These are phyloP conservation scores for Pelecanoides urinatrix DNA, from an alignment of 2,113 vertebrate species.

Conservation along the genomic window DNA sequence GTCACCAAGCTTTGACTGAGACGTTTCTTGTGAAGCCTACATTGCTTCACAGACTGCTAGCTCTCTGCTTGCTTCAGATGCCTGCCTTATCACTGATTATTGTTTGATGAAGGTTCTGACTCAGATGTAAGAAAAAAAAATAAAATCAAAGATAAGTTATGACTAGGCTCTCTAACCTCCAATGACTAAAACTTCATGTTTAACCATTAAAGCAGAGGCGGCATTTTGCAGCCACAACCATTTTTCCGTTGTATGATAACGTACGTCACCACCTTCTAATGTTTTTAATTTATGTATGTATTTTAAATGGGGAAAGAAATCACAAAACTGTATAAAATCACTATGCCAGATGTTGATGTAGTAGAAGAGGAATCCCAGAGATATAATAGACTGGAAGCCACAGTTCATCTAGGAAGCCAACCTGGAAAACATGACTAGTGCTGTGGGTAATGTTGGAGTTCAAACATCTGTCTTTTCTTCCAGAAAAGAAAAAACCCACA, in stretches of 20 bases:
- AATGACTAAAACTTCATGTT: neutral
- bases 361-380: slow-evolving; percentile 19
- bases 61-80: neutral
- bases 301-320: neutral
- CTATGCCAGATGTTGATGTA: slow-evolving; percentile 17
- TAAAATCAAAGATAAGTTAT: neutral
- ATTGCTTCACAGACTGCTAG: neutral
- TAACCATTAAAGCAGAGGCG: neutral
- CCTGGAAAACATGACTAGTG: slow-evolving; percentile 36
- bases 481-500: neutral
- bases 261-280: neutral
- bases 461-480: slow-evolving; percentile 1
- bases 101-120: neutral
- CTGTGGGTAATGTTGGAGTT: neutral
- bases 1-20: neutral
- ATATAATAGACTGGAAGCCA: slow-evolving; percentile 1
- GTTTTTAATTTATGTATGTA: neutral
- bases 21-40: neutral
- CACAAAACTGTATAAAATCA: neutral
- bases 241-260: neutral
- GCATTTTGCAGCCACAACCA: neutral
- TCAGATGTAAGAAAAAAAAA: neutral
- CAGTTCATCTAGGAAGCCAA: neutral
- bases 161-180: neutral
- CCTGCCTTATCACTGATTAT: neutral